These are phyloP conservation scores for Pogonophryne albipinna DNA, from an alignment of 2,797 vertebrate species.

Conservation along the genomic window DNA sequence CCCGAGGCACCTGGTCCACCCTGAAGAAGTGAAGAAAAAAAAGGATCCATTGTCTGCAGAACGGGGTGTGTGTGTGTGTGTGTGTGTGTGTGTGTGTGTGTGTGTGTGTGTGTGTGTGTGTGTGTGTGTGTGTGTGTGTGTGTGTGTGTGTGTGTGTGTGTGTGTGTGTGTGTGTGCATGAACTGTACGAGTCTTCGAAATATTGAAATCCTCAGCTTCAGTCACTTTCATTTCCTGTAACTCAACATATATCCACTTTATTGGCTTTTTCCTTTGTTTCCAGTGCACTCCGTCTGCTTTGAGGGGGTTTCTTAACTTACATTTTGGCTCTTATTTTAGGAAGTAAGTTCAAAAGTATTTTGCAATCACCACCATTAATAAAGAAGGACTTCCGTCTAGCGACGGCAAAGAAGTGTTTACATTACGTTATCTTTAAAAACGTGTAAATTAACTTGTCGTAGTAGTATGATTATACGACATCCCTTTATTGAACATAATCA, in stretches of 20 bases:
- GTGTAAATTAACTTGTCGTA: too few species aligned
- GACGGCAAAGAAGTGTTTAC: not conserved
- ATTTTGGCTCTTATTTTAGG: not conserved
- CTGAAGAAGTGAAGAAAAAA: slow-evolving; percentile 68
- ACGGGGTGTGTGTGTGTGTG: not conserved
- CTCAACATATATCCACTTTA: not conserved
- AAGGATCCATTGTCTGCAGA: not conserved
- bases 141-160: not conserved
- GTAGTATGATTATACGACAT: too few species aligned
- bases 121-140: not conserved
- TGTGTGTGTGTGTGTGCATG: not conserved
- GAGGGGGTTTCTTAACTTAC: not conserved
- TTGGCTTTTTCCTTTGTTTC: not conserved
- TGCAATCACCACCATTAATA: not conserved
- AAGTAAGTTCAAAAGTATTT: not conserved
- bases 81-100: too few species aligned
- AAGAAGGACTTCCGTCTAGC: not conserved
- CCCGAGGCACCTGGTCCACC: slow-evolving; percentile 89
- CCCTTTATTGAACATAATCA: not conserved
- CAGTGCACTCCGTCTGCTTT: not conserved
- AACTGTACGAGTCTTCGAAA: not conserved
- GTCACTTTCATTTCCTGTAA: not conserved
- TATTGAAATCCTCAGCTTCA: not conserved
- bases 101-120: not conserved
- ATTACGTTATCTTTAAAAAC: too few species aligned